Evolutionary conservation across 2,797 vertebrate genomes (phyloP), one percentile per base, ranked within the genome.

Genomic region (Anguilla pacifica): DNA sequence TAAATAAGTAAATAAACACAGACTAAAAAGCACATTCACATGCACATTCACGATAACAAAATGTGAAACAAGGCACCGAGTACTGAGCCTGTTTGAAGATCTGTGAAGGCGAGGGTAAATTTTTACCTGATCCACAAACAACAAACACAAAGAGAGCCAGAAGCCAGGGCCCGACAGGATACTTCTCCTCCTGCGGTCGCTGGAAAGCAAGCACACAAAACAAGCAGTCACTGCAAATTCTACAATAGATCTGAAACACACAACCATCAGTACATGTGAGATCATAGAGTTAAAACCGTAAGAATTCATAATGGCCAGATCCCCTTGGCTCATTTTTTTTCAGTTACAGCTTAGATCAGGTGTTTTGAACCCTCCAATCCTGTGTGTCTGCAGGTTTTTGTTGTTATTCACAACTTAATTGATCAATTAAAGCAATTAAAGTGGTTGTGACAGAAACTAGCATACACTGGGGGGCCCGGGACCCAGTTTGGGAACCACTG

Each of bases 101-200:
- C 11, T 84, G 7, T 84, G n/a, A 19, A 22, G 28, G 11, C 25
- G 6, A 84, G 53, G 9, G n/a, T 84, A 57, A 10, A 3, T 31
- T 55, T 55, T 86, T 92, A 99, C 98, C 98, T 94, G 98, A 99
- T 91, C 98, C 98, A 90, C 98, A 99, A 17, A 99, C 98, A 90
- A 99, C 98, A 93, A 99, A 98, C 88, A 99, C 97, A 93, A 99
- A 99, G 86, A 99, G 96, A 43, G 98, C 98, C 91, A 99, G 92
- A 85, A 99, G 94, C 98, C 98, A 98, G 79, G 98, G 98, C 88
- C 98, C 98, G 89, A 99, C 98, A 7, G 98, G 97, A 79, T 98
- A 97, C 94, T 98, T 99, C 92, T 99, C 98, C 91, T 99, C 98
- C 72, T 96, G 96, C 92, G 92, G 85, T 67, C 85, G 59, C 85